Evolutionary conservation across 2,888 invertebrate species (phyloP).

Genomic region (Nowickia ferox): DNA sequence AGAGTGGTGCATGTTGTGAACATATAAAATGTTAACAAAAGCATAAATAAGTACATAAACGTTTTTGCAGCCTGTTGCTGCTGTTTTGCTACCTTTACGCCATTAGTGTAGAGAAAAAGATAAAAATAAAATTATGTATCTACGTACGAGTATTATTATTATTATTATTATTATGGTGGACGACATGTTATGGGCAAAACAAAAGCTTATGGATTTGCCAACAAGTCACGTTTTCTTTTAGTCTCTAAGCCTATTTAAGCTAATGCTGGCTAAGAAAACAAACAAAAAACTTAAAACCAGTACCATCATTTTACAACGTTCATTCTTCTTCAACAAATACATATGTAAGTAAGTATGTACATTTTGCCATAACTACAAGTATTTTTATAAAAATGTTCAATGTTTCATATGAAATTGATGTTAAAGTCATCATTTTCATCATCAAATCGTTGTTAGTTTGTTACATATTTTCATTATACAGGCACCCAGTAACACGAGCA

Average conservation of each 20-base stretch:
- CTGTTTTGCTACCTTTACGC: constrained; percentile 71
- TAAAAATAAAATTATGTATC: constrained; percentile 42
- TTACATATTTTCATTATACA: constrained; percentile 38
- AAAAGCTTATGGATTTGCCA: constrained; percentile 57
- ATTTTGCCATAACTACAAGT: constrained; percentile 14
- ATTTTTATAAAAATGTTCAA: constrained; percentile 56
- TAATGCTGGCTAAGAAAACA: constrained; percentile 4
- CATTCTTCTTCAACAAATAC: constrained; percentile 5
- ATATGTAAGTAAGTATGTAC: no score
- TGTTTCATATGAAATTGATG: constrained; percentile 68
- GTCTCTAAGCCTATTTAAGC: constrained; percentile 3
- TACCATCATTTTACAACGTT: constrained; percentile 27
- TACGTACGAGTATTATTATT: no score
- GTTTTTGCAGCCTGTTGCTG: constrained; percentile 61
- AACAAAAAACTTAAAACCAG: constrained; percentile 12
- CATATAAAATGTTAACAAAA: constrained; percentile 61
- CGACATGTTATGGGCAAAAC: constrained; percentile 59
- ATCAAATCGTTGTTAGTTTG: constrained; percentile 10
- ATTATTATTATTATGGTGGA: constrained; percentile 65
- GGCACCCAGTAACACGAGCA: constrained; percentile 16
- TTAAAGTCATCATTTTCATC: constrained; percentile 66
- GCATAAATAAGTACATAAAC: constrained; percentile 31
- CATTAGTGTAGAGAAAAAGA: constrained; percentile 55
- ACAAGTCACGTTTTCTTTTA: constrained; percentile 68
- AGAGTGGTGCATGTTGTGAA: constrained; percentile 60